These are phyloP conservation scores for Phaethon lepturus DNA, from an alignment of 2,113 vertebrate species.

Conservation along the genomic window DNA sequence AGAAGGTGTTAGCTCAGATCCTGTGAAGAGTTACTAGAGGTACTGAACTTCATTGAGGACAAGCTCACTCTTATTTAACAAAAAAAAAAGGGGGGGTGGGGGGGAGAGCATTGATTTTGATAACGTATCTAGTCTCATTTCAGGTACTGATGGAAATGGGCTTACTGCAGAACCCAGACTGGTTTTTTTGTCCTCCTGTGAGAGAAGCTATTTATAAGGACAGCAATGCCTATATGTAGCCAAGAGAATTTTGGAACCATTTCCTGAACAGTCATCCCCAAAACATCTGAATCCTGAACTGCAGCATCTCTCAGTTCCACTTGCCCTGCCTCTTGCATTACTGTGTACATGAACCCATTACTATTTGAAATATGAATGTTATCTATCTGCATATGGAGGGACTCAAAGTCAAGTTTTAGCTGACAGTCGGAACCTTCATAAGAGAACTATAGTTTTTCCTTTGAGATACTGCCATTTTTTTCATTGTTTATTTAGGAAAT, in stretches of 20 bases:
- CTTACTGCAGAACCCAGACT: not conserved
- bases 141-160: not conserved
- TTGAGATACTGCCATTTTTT: not conserved
- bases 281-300: not conserved
- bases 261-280: not conserved
- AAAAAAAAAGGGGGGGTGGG: rapidly evolving
- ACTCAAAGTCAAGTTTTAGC: not conserved
- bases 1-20: not conserved
- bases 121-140: not conserved
- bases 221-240: rapidly evolving
- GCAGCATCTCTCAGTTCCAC: not conserved
- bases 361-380: not conserved
- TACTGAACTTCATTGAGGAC: not conserved
- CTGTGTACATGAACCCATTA: rapidly evolving
- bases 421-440: not conserved
- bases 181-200: not conserved
- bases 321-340: not conserved
- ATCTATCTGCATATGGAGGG: not conserved
- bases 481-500: not conserved
- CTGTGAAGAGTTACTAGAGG: not conserved
- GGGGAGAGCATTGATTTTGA: not conserved
- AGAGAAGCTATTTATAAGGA: not conserved
- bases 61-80: not conserved
- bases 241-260: not conserved
- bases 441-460: not conserved